A percentile compares a stretch with the other conserved stretches of the same genome.
Conservation (phyloP, 2,888 invertebrate species). For the Diachrysia chrysitis region DNA sequence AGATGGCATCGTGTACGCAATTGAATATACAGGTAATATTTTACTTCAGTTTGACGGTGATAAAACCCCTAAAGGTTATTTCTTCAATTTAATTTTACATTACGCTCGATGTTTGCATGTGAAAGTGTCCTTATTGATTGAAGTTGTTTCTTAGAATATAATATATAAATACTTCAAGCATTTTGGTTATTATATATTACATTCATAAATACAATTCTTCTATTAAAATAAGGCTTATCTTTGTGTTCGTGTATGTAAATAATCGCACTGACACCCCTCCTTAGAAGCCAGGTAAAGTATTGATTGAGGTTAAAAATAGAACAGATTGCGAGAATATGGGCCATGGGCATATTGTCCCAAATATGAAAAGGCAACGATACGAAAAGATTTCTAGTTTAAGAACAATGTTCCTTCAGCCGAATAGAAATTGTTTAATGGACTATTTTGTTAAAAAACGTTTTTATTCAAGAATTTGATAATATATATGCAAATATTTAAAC, state of each 20-base stretch:
- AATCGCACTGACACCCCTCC: constrained; percentile 15
- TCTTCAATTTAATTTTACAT: background rate
- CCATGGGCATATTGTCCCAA: constrained; percentile 28
- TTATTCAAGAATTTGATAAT: constrained; percentile 19
- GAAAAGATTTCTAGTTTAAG: constrained; percentile 31
- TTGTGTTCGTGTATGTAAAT: constrained; percentile 14
- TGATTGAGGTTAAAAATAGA: constrained; percentile 49
- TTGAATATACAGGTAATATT: constrained; percentile 22
- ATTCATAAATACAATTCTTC: too few species aligned
- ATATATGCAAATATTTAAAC: constrained; percentile 27
- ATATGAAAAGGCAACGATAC: constrained; percentile 28
- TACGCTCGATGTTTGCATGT: background rate
- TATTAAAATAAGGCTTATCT: constrained; percentile 14
- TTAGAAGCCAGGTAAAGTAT: constrained; percentile 27
- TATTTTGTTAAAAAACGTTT: constrained; percentile 15
- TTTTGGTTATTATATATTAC: background rate
- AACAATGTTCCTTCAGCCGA: constrained; percentile 18
- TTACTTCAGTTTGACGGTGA: constrained; percentile 4
- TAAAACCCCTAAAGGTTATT: constrained; percentile 8
- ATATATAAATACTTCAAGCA: background rate
- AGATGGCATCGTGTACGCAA: constrained; percentile 15
- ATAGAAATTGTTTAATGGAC: constrained; percentile 7
- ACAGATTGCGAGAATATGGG: constrained; percentile 37
- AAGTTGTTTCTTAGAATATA: background rate
- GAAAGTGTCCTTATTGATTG: background rate